phyloP scores from a whole-genome alignment of 2,797 vertebrate genomes.

The Chaenodraco wilsoni region DNA sequence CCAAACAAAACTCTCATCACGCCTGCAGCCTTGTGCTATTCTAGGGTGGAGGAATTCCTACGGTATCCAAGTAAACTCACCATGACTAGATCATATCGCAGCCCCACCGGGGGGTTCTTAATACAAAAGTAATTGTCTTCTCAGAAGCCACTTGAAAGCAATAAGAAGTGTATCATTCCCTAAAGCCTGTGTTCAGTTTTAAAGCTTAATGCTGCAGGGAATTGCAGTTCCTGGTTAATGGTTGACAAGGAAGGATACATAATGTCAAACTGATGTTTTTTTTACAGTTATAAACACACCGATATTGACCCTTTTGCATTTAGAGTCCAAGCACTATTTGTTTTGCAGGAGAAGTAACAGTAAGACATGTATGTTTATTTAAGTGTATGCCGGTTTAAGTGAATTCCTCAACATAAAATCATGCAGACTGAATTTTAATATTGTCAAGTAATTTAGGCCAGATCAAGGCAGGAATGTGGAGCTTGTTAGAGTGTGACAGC shows the following conservation, averaged over 20 bases:
- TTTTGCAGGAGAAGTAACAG: background rate
- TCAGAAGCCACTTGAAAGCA: conserved; percentile 49
- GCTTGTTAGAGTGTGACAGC: conserved; percentile 77
- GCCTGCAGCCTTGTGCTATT: conserved; percentile 48
- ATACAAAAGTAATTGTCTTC: conserved; percentile 76
- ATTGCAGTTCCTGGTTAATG: conserved; percentile 68
- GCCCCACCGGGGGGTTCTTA: conserved; percentile 51
- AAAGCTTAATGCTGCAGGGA: background rate
- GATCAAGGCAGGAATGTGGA: conserved; percentile 70
- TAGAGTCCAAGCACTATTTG: conserved; percentile 8
- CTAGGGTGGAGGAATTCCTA: conserved; percentile 59
- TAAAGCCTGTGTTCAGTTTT: conserved; percentile 32
- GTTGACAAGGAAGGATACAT: conserved; percentile 57
- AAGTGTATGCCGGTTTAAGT: background rate
- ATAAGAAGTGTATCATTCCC: conserved; percentile 60
- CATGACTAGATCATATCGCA: conserved; percentile 68
- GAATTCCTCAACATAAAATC: conserved; percentile 20
- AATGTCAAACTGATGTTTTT: conserved; percentile 21
- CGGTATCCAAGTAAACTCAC: conserved; percentile 66
- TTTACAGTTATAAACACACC: conserved; percentile 1
- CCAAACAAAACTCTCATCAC: conserved; percentile 14
- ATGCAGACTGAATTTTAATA: conserved; percentile 41
- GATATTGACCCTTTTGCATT: conserved; percentile 22
- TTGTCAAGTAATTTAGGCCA: conserved; percentile 55
- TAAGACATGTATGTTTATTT: background rate